Percentiles rank a stretch among this genome's conserved stretches.
phyloP scores from a whole-genome alignment of 2,113 vertebrate genomes.

The Conger conger region DNA sequence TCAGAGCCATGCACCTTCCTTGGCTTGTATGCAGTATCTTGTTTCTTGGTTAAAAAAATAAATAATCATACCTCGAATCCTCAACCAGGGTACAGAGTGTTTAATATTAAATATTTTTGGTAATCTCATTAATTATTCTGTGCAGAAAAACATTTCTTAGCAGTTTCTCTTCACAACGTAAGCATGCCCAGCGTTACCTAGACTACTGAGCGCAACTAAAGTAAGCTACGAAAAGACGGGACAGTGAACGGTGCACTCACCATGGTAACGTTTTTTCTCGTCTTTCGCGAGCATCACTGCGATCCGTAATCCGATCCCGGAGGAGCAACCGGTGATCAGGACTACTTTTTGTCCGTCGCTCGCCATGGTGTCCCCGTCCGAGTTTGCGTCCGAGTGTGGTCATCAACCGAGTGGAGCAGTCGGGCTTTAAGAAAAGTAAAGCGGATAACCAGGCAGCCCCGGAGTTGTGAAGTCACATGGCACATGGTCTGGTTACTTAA shows the following conservation, averaged over 20 bases:
- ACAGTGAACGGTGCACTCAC: constrained; percentile 46
- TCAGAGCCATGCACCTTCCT: too few relatives aligned
- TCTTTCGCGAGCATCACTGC: constrained; percentile 70
- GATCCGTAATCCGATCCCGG: constrained; percentile 69
- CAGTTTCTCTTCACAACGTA: neutral
- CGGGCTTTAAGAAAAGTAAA: neutral
- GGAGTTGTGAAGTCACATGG: neutral
- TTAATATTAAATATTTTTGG: too few relatives aligned
- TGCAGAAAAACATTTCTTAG: neutral
- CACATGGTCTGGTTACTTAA: neutral
- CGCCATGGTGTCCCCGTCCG: constrained; percentile 47
- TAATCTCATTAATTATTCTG: too few relatives aligned
- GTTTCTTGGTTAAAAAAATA: too few relatives aligned
- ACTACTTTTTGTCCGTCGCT: constrained; percentile 69
- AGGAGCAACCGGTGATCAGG: constrained; percentile 75
- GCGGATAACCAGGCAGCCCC: neutral
- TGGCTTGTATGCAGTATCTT: too few relatives aligned
- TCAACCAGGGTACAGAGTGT: too few relatives aligned
- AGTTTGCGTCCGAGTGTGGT: neutral
- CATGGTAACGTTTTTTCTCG: constrained; percentile 70
- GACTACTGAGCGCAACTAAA: neutral
- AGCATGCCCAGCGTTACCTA: neutral
- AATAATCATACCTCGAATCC: too few relatives aligned
- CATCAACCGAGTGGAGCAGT: neutral
- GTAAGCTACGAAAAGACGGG: neutral